phyloP scores from a whole-genome alignment of 2,797 vertebrate genomes.

The Pangasius djambal region DNA sequence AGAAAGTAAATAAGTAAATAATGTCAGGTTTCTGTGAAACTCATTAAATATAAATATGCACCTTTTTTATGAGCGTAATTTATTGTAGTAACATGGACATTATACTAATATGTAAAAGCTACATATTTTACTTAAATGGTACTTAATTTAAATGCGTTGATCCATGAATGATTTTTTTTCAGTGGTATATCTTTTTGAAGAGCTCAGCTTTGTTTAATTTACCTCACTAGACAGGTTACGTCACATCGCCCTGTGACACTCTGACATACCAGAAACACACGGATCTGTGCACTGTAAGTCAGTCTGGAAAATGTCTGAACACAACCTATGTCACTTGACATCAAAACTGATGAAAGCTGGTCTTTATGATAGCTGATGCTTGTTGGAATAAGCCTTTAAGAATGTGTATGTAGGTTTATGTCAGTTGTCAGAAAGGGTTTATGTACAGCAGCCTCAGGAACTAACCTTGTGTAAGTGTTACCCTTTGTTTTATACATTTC shows the following conservation, averaged over 20 bases:
- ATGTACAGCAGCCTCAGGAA: not conserved
- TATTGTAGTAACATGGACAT: not conserved
- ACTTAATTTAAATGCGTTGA: not conserved
- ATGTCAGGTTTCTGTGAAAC: not conserved
- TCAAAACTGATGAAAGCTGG: constrained; percentile 10
- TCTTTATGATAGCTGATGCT: not conserved
- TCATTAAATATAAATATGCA: not conserved
- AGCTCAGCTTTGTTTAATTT: not conserved
- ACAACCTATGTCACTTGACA: not conserved
- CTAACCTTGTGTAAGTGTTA: not conserved
- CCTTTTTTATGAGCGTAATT: not conserved
- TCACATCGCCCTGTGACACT: not conserved
- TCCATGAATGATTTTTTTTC: not conserved
- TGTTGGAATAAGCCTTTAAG: not conserved
- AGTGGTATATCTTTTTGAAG: not conserved
- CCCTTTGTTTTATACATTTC: not conserved
- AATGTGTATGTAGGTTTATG: not conserved
- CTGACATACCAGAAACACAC: not conserved
- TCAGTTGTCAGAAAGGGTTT: not conserved
- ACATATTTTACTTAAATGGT: not conserved
- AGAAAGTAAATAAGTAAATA: not conserved
- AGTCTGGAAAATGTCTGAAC: not conserved
- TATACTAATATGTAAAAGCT: not conserved
- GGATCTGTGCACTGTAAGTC: not conserved
- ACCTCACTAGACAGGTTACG: not conserved